phyloP scores from a whole-genome alignment of 2,113 vertebrate genomes.

The Excalfactoria chinensis region DNA sequence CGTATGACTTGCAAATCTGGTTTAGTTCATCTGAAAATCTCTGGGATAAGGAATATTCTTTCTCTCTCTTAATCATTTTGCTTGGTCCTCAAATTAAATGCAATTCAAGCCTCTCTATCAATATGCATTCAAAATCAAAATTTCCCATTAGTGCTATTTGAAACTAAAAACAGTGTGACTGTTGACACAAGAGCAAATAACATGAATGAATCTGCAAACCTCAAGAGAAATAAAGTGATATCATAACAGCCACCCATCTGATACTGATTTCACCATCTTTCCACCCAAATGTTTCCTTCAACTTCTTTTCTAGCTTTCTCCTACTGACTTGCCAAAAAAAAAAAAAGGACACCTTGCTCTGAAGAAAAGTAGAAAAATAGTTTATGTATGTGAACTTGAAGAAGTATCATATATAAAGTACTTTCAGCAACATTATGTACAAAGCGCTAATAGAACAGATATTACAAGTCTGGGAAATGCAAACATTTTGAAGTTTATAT shows the following conservation, averaged over 20 bases:
- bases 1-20: constrained; percentile 59
- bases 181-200: neutral
- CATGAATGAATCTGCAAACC: neutral
- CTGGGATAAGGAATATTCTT: constrained; percentile 37
- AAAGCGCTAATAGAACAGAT: constrained; percentile 26
- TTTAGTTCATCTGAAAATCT: constrained; percentile 56
- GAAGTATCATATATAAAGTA: constrained; percentile 34
- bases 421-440: constrained; percentile 26
- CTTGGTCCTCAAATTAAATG: constrained; percentile 45
- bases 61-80: constrained; percentile 41
- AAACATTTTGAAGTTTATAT: neutral
- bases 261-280: constrained; percentile 21
- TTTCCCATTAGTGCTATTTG: constrained; percentile 34
- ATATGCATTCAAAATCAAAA: constrained; percentile 51
- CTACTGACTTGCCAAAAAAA: neutral
- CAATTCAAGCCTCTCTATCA: constrained; percentile 12
- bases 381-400: neutral
- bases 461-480: neutral
- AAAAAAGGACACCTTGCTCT: neutral
- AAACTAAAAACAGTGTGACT: constrained; percentile 22
- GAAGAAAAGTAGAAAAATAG: constrained; percentile 16
- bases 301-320: constrained; percentile 3
- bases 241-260: neutral
- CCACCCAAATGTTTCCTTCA: neutral
- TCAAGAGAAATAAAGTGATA: neutral